phyloP scores from a whole-genome alignment of 2,113 vertebrate species.

The Tetrao urogallus region DNA sequence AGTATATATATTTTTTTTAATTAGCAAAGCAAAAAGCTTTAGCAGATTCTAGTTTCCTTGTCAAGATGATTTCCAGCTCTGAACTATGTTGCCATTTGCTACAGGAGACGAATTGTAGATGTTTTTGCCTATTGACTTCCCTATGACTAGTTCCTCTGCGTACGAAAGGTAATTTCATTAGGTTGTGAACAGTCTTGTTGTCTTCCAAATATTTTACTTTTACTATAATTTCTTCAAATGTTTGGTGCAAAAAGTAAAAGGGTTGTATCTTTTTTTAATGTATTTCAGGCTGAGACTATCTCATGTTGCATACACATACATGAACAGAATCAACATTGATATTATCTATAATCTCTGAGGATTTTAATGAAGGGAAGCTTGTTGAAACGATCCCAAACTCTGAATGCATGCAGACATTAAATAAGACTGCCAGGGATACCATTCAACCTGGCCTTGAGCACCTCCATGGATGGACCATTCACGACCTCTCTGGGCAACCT shows the following conservation, averaged over 20 bases:
- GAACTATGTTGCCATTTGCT: not conserved
- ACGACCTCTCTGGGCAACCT: not conserved
- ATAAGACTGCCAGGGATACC: not conserved
- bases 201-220: not conserved
- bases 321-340: not conserved
- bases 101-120: not conserved
- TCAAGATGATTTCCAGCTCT: not conserved
- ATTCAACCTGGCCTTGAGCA: not conserved
- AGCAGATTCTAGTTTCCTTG: not conserved
- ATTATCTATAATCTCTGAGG: not conserved
- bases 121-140: not conserved
- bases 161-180: not conserved
- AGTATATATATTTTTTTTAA: not conserved
- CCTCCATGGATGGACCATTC: not conserved
- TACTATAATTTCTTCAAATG: not conserved
- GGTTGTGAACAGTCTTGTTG: not conserved
- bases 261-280: fast-evolving
- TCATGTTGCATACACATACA: not conserved
- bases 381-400: not conserved
- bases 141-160: not conserved
- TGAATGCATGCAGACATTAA: too few relatives aligned
- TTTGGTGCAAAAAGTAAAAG: not conserved
- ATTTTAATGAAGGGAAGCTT: not conserved
- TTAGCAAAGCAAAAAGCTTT: not conserved
- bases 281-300: not conserved